phyloP scores from a whole-genome alignment of 2,113 vertebrate species.

The Sialia sialis region DNA sequence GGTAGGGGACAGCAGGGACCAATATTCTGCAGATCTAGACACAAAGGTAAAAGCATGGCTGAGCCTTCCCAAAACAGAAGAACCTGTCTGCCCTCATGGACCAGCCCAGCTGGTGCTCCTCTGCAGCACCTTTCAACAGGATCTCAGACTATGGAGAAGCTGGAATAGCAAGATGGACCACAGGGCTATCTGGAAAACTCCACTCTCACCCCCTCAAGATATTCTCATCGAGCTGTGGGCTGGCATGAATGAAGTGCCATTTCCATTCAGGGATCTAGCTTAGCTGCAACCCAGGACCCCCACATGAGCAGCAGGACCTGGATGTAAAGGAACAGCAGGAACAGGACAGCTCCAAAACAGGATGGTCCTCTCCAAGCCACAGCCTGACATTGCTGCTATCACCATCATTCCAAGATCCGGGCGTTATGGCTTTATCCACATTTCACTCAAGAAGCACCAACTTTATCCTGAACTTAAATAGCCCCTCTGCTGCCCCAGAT shows the following conservation, averaged over 20 bases:
- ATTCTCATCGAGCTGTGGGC: background rate
- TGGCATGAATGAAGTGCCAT: background rate
- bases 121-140: background rate
- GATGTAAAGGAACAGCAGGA: background rate
- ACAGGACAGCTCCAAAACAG: accelerated
- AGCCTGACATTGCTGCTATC: background rate
- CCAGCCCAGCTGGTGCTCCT: background rate
- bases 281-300: background rate
- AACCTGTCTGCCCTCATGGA: background rate
- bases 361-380: background rate
- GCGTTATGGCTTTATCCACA: accelerated
- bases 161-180: background rate
- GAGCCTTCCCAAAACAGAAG: background rate
- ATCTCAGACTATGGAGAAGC: background rate
- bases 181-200: background rate
- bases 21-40: background rate
- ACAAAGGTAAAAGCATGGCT: background rate
- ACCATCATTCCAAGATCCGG: background rate
- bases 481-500: background rate
- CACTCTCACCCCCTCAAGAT: accelerated
- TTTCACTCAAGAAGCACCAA: background rate
- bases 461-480: background rate
- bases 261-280: background rate
- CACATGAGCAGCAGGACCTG: accelerated
- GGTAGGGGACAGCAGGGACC: background rate